Conservation (phyloP, 2,888 invertebrate genomes). For the Augochlorella aurata region DNA sequence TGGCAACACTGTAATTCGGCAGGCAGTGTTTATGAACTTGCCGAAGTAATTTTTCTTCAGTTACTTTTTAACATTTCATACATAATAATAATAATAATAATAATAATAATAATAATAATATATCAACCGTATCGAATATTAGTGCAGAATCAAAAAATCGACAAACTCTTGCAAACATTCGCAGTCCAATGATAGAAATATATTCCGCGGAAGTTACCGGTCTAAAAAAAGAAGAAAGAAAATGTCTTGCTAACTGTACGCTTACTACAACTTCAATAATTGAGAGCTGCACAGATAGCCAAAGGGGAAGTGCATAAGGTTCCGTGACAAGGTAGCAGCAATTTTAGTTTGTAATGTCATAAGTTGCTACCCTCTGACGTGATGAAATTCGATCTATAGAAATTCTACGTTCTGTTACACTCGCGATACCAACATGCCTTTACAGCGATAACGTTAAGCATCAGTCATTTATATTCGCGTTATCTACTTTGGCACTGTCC, state of each 20-base stretch:
- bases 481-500: no score
- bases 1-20: not conserved
- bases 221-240: not conserved
- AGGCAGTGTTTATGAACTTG: not conserved
- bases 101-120: no score
- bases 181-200: not conserved
- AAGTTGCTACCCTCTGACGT: not conserved
- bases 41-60: not conserved
- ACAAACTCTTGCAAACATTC: not conserved
- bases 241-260: not conserved
- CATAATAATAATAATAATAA: not conserved
- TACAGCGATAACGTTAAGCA: no score
- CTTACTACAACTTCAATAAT: not conserved
- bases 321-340: not conserved
- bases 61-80: not conserved
- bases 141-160: not conserved
- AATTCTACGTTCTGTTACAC: not conserved
- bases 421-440: no score
- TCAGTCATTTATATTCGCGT: no score
- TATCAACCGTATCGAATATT: no score
- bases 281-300: not conserved
- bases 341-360: not conserved
- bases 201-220: not conserved
- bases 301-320: not conserved
- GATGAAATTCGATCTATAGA: not conserved